Percentiles rank a stretch among this genome's conserved stretches.
Conservation (phyloP, 2,888 invertebrate species). For the Pachymerium ferrugineum region DNA sequence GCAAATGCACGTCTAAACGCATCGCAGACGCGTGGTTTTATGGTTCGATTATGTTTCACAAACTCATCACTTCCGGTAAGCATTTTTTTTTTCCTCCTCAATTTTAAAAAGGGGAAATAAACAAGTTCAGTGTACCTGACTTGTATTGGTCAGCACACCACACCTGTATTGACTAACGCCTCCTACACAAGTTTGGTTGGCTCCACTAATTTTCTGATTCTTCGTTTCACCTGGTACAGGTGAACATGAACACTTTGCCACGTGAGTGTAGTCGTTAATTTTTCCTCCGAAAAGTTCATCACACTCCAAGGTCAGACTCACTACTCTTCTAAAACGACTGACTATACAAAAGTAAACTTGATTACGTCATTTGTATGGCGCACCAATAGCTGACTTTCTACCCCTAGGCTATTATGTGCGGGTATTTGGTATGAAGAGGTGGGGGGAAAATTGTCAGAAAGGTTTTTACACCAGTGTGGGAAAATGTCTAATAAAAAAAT, state of each 20-base stretch:
- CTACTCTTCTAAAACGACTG: too few species aligned
- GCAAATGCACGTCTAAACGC: conserved; percentile 33
- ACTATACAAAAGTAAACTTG: too few species aligned
- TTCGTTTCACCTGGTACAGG: background rate
- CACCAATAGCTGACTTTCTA: too few species aligned
- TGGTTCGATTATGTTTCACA: background rate
- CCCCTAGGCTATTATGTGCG: too few species aligned
- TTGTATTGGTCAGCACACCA: background rate
- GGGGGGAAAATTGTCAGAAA: too few species aligned
- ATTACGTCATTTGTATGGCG: too few species aligned
- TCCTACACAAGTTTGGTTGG: background rate
- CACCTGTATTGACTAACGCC: background rate
- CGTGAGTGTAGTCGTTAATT: too few species aligned
- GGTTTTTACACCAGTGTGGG: too few species aligned
- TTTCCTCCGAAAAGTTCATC: background rate
- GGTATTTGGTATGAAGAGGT: too few species aligned
- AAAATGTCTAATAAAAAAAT: too few species aligned
- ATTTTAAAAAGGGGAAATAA: background rate
- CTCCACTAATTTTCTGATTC: background rate
- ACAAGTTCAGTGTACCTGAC: background rate
- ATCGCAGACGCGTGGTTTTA: conserved; percentile 26
- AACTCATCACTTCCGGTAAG: background rate
- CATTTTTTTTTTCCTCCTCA: too few species aligned
- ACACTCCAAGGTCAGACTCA: background rate
- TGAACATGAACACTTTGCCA: background rate